These are phyloP conservation scores for Hippocampus kuda DNA, from an alignment of 2,797 vertebrate genomes.

Conservation along the genomic window DNA sequence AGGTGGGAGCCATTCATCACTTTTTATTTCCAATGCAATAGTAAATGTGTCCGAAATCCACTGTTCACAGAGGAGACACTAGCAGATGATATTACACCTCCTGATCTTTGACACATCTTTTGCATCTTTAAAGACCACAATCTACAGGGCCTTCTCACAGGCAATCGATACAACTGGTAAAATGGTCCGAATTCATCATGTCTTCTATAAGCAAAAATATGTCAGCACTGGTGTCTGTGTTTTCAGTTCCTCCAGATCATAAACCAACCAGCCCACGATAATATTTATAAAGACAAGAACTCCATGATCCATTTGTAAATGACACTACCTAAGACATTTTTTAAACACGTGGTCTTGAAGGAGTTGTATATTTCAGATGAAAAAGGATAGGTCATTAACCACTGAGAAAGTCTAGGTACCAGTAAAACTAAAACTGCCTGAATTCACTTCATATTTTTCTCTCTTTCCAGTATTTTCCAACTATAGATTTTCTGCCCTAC, in stretches of 20 bases:
- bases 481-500: not conserved
- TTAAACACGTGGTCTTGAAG: too few relatives aligned
- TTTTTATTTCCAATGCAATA: constrained; percentile 24
- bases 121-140: constrained; percentile 3
- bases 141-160: not conserved
- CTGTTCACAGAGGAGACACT: not conserved
- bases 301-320: not conserved
- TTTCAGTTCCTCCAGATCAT: not conserved
- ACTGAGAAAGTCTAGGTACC: not conserved
- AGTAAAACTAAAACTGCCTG: too few relatives aligned
- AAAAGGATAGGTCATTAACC: not conserved
- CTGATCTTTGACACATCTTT: constrained; percentile 1
- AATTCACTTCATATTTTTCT: too few relatives aligned
- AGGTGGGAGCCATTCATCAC: constrained; percentile 35
- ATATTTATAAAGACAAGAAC: not conserved
- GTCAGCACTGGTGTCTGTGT: not conserved
- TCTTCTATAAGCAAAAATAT: not conserved
- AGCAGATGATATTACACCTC: not conserved
- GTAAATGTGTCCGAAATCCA: constrained; percentile 3
- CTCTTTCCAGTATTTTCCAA: not conserved
- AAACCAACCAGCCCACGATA: not conserved
- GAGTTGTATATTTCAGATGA: not conserved
- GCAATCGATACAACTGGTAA: not conserved
- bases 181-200: not conserved
- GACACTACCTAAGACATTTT: too few relatives aligned